Evolutionary conservation across 2,888 invertebrate species (phyloP), one percentile per base, ranked within the genome.

Genomic region (Eutolmus rufibarbis): DNA sequence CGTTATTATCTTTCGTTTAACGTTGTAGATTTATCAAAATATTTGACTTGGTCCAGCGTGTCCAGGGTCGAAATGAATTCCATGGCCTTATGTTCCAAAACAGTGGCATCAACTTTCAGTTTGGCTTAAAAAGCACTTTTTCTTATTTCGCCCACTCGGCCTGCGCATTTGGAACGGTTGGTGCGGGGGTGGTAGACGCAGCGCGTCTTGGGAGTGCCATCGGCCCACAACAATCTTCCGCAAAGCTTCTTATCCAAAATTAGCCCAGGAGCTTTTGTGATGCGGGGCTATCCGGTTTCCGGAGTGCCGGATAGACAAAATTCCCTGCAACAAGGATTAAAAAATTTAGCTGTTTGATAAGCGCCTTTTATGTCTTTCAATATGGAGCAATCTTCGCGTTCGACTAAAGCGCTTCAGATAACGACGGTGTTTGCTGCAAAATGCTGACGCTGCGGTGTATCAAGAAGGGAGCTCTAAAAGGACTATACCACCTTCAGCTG

Each of bases 91-190:
- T 79, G 16, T 51, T 81, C 40, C 31, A 34, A 81, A 56, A 81
- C 51, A 81, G 23, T 81, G 56, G 51, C 81, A 81, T 81, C 56
- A 81, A 81, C 56, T 78, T 81, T 81, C 56, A 28, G 81, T 51
- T 51, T 81, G 81, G 56, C 56, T 81, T 51, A 81, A 81, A 81
- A 81, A 81, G 81, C 51, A 81, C 56, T 81, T 81, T 81, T 81
- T 81, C 51, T 51, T 46, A 76, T 37, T 76, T 34, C 19, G 4
- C 76, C 19, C 40, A 7, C 37, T 74, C 76, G 14, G 37, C 8
- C 76, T 37, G 76, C 76, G 37, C 76, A 76, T 37, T 31, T 8
- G n/a, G 51, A 37, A 8, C n/a, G 28, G 19, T 1, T 14, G 43
- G 43, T 1, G 37, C 14, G 76, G 76, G 5, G 34, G n/a, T 51